Conservation (phyloP, 2,797 vertebrate species). For the Gobionotothen gibberifrons region DNA sequence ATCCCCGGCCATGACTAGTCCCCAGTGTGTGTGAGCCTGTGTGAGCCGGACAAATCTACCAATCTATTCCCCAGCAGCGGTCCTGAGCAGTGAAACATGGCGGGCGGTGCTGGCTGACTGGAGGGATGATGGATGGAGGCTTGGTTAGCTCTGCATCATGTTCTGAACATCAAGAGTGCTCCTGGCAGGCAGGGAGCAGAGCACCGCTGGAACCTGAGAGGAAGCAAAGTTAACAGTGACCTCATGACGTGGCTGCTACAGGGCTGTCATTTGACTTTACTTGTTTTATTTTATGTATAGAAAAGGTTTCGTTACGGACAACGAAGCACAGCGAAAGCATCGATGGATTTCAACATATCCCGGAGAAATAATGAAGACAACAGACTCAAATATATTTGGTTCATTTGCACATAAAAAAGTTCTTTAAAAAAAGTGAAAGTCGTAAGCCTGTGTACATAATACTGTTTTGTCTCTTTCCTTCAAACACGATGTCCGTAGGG, state of each 20-base stretch:
- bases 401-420: too few species aligned
- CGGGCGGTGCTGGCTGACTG: conserved; percentile 71
- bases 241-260: too few species aligned
- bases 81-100: conserved; percentile 72
- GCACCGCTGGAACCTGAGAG: conserved; percentile 15
- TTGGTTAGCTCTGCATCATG: conserved; percentile 68
- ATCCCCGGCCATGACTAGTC: conserved; percentile 56
- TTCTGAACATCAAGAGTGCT: conserved; percentile 51
- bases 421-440: too few species aligned
- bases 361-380: background rate
- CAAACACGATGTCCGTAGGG: too few species aligned
- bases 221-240: too few species aligned
- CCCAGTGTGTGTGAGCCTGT: conserved; percentile 26
- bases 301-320: background rate
- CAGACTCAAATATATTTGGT: background rate
- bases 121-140: conserved; percentile 77
- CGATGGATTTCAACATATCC: background rate
- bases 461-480: too few species aligned
- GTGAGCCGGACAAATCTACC: conserved; percentile 67
- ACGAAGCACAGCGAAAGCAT: background rate
- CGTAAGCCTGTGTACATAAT: too few species aligned
- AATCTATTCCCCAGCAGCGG: conserved; percentile 68
- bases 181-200: conserved; percentile 30
- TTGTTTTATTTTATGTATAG: background rate
- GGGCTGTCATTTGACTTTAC: too few species aligned